These are phyloP conservation scores for Hymenochirus boettgeri DNA, from an alignment of 2,113 vertebrate genomes.

Conservation along the genomic window DNA sequence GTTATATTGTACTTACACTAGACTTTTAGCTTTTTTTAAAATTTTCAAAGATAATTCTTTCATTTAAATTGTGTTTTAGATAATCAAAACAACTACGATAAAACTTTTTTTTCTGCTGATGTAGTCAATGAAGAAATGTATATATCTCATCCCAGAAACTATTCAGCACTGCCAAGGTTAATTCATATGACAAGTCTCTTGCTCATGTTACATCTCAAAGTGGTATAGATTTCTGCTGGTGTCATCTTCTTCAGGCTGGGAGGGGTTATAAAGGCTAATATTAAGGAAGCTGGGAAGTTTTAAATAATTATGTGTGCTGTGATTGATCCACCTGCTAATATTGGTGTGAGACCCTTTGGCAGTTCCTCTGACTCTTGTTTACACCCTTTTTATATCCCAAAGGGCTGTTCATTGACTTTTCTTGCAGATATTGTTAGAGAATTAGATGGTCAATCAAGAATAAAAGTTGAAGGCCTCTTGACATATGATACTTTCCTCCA, in stretches of 20 bases:
- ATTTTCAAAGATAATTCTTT: too few relatives aligned
- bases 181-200: not conserved
- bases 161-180: not conserved
- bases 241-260: not conserved
- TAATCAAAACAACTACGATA: too few relatives aligned
- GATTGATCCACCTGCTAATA: conserved; percentile 32
- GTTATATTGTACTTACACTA: too few relatives aligned
- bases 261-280: conserved; percentile 31
- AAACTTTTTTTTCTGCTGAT: too few relatives aligned
- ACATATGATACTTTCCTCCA: too few relatives aligned
- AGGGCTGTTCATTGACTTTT: conserved; percentile 36
- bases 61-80: too few relatives aligned
- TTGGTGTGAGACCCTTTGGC: not conserved
- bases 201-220: not conserved
- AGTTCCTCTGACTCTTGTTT: not conserved
- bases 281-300: conserved; percentile 12
- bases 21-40: too few relatives aligned
- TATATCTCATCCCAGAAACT: too few relatives aligned
- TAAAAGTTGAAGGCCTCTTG: conserved; percentile 15
- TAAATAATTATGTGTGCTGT: conserved; percentile 35
- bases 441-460: conserved; percentile 35
- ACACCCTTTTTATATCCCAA: not conserved
- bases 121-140: too few relatives aligned
- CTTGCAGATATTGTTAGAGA: conserved; percentile 37
- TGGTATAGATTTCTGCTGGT: not conserved